Base-by-base conservation (phyloP, 2,113 vertebrate species). In the Crotalus horridus region DNA sequence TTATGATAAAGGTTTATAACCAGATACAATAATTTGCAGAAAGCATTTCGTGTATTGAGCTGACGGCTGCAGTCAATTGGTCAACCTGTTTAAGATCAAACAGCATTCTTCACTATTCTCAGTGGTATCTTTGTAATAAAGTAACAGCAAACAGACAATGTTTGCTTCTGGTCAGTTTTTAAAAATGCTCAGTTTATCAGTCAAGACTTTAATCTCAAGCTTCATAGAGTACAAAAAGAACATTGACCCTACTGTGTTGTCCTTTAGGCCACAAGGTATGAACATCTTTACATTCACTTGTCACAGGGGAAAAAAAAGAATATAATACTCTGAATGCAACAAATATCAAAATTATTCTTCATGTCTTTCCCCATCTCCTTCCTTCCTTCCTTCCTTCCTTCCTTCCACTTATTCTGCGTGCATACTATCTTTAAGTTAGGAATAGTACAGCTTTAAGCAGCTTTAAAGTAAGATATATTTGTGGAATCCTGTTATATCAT, bases 101-200 rank as follows among this genome's bases (percentile, higher is more conserved):
- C 98, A 97, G 97, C 96, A 96, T 98, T 97, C 97, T 97, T 96
- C 97, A 97, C 97, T 97, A 98, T 98, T 98, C 98, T 98, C 98
- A 97, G 96, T 97, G 98, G 98, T 98, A 97, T 98, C 97, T 98
- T 97, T 97, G 97, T 98, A 98, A 98, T 98, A 98, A 98, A 98
- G 97, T 98, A 97, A 97, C 95, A 97, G 97, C 98, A 98, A 98
- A 98, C 97, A 98, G 97, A 97, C 97, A 98, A 96, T 98, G 97
- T 98, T 98, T 98, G 97, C 98, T 98, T 98, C 98, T 97, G 97
- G 98, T 98, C 98, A 98, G 96, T 98, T 98, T 98, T 98, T 97
- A 98, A 98, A 97, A 98, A 98, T 98, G 97, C 97, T 98, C 97
- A 97, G 97, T 97, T 98, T 98, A 97, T 98, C 98, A 97, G 97